Evolutionary conservation across 2,113 vertebrate species (phyloP), one percentile per base, ranked within the genome.

Genomic region (Beaufortia kweichowensis): DNA sequence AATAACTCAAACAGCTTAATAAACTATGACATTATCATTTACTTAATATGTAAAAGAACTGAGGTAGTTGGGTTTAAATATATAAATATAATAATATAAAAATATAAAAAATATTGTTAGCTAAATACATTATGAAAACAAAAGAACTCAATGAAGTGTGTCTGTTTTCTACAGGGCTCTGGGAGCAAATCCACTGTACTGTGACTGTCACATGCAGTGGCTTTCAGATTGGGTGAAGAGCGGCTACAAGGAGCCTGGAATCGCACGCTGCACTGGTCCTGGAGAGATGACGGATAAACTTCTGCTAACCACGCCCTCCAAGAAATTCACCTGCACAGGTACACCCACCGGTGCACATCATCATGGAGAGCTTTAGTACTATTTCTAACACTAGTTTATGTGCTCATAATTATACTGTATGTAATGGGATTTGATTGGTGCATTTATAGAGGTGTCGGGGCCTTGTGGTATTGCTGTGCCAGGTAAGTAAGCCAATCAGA

Each of bases 201-300:
- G 97, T 83, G 96, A 99, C 85, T 99, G 97, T 84, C 94, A 96
- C 88, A 95, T 98, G 96, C 96, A 97, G 87, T 99, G 97, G 97
- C 85, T 99, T 1, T 98, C 97, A 2, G 97, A 98, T 81, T 98
- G 97, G 97, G 97, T 98, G 24, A 98, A 99, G 88, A 97, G 96
- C 0, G 97, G 97, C 57, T 99, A 99, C 85, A 98, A 98, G 84
- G 97, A 98, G 78, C 97, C 97, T 0, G 97, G 97, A 62, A 99
- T 99, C 29, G 97, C 97, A 46, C 95, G 96, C 28, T 99, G 97
- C 28, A 88, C 95, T 2, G 96, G 96, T 23, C 97, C 97, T 1
- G 94, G 95, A 55, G 97, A 98, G 86, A 97, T 99, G 97, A 95
- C 94, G 0, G 97, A 98, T 85, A 99, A 99, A 82, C 92, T 99